Evolutionary conservation across 2,888 invertebrate genomes (phyloP).

Genomic region (Tenthredo notha): DNA sequence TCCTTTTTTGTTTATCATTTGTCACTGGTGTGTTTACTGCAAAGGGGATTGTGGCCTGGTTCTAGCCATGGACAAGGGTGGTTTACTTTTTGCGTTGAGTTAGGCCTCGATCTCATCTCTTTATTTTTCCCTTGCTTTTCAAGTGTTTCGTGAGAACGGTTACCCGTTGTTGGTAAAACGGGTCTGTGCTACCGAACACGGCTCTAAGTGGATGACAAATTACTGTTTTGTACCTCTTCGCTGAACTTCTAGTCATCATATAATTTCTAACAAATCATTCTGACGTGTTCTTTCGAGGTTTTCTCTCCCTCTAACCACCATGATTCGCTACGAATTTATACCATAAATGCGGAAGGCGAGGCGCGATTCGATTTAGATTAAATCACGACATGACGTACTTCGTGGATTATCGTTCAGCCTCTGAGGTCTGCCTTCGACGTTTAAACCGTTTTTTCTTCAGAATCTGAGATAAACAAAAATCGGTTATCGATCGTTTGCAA

Average conservation of each 20-base stretch:
- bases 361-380: conserved; percentile 28
- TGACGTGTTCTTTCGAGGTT: not conserved
- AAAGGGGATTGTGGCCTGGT: not conserved
- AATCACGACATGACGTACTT: not conserved
- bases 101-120: conserved; percentile 1
- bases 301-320: not conserved
- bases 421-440: conserved; percentile 29
- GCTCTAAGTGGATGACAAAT: conserved; percentile 47
- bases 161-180: not conserved
- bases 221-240: conserved; percentile 21
- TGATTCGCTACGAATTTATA: not conserved
- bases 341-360: not conserved
- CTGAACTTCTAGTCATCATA: conserved; percentile 31
- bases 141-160: conserved; percentile 49
- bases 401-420: conserved; percentile 18
- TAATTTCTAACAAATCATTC: conserved; percentile 31
- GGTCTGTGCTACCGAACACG: conserved; percentile 35
- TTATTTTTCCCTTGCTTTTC: conserved; percentile 31
- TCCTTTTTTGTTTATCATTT: conserved; percentile 51
- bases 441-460: not conserved
- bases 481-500: conserved; percentile 11
- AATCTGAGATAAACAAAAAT: conserved; percentile 19
- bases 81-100: conserved; percentile 29
- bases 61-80: conserved; percentile 32
- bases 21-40: conserved; percentile 41